Conservation (phyloP, 1,140 invertebrate genomes). For the Sarcophaga bullata region DNA sequence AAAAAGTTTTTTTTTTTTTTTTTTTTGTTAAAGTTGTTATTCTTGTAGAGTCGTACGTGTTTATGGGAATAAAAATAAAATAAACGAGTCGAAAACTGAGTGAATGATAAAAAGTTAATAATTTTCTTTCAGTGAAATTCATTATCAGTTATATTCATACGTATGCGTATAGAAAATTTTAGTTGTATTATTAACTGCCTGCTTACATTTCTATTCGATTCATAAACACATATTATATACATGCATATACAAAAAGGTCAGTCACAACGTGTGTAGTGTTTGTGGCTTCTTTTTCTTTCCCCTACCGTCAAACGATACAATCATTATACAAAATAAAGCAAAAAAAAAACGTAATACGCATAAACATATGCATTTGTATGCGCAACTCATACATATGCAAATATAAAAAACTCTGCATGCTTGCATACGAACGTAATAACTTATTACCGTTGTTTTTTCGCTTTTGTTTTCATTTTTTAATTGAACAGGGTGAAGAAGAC, state of each 20-base stretch:
- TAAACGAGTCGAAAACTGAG: too few species aligned
- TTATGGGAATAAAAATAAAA: too few species aligned
- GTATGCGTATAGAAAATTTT: too few species aligned
- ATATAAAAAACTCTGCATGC: too few species aligned
- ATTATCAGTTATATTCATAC: too few species aligned
- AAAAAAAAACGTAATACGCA: not conserved
- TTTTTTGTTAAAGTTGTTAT: too few species aligned
- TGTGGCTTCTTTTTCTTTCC: not conserved
- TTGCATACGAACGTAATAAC: not conserved
- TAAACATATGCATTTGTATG: not conserved
- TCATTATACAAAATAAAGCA: not conserved
- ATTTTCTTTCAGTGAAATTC: too few species aligned
- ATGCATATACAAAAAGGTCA: not conserved
- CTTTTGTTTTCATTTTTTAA: not conserved
- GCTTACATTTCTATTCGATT: not conserved
- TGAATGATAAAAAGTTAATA: too few species aligned
- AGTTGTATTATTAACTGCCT: too few species aligned
- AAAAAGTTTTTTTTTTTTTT: too few species aligned
- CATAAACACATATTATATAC: not conserved
- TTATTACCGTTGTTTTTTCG: not conserved
- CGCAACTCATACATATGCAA: too few species aligned
- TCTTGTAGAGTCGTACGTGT: too few species aligned
- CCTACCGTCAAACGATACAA: not conserved
- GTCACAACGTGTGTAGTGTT: conserved; percentile 3
- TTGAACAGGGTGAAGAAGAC: not conserved